Evolutionary conservation across 2,888 invertebrate species (phyloP).

Genomic region (Mesochorus sp.): DNA sequence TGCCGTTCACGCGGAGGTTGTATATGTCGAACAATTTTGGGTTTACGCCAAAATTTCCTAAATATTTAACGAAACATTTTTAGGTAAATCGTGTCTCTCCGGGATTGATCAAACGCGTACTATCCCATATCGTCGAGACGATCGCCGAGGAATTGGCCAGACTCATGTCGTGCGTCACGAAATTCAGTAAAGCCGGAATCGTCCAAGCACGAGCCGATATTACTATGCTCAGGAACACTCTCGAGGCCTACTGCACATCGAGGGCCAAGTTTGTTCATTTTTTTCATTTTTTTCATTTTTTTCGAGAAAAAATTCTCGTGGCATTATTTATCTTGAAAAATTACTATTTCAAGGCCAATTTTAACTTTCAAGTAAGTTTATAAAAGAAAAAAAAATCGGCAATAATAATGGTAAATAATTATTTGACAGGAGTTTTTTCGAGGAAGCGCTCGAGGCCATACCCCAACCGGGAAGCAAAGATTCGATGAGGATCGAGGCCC

Average conservation of each 20-base stretch:
- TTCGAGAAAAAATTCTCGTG: background rate
- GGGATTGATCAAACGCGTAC: slow-evolving; percentile 88
- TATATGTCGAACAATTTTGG: too few species aligned
- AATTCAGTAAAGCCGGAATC: slow-evolving; percentile 87
- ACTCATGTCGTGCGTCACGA: slow-evolving; percentile 90
- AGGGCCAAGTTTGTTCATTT: slow-evolving; percentile 85
- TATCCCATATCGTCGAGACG: slow-evolving; percentile 92
- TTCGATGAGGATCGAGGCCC: slow-evolving; percentile 73
- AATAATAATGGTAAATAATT: background rate
- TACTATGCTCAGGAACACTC: slow-evolving; percentile 86
- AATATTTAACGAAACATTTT: slow-evolving; percentile 25
- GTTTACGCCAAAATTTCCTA: background rate
- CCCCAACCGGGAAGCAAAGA: slow-evolving; percentile 87
- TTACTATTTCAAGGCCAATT: too few species aligned
- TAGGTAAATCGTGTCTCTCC: slow-evolving; percentile 91
- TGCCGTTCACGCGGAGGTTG: slow-evolving; percentile 90
- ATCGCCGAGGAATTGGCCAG: slow-evolving; percentile 96
- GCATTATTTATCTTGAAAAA: too few species aligned
- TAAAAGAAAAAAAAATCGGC: too few species aligned
- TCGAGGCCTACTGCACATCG: slow-evolving; percentile 86
- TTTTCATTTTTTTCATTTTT: background rate
- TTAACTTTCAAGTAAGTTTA: too few species aligned
- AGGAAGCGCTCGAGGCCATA: slow-evolving; percentile 91
- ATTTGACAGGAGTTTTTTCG: slow-evolving; percentile 86
- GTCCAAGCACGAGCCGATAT: slow-evolving; percentile 92